A percentile compares a stretch with the other conserved stretches of the same genome.
Evolutionary conservation across 1,140 invertebrate species (phyloP).

Genomic region (Neodiprion pinetum): DNA sequence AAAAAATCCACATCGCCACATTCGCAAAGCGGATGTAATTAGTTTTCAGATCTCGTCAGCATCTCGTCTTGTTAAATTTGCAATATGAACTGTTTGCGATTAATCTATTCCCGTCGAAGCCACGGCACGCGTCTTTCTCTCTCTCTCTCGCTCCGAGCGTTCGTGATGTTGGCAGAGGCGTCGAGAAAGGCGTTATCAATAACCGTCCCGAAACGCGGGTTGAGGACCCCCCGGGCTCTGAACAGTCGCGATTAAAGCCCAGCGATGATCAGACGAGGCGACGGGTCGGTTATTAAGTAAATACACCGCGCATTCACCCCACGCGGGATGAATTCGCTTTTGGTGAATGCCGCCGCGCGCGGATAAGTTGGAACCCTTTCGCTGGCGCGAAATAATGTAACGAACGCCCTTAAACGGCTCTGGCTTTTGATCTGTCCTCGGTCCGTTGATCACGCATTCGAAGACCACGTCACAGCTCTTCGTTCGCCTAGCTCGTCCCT

Average conservation of each 20-base stretch:
- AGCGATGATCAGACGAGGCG: neutral
- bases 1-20: no score
- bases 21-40: no score
- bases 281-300: conserved; percentile 52
- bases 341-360: conserved; percentile 19
- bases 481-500: conserved; percentile 39
- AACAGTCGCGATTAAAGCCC: no score
- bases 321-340: conserved; percentile 33
- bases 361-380: conserved; percentile 47
- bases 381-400: conserved; percentile 46
- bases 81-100: no score
- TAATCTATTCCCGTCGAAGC: no score
- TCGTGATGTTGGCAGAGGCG: neutral
- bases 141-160: conserved; percentile 6
- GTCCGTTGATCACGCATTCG: conserved; percentile 41
- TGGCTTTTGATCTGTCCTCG: conserved; percentile 48
- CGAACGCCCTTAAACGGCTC: conserved; percentile 42
- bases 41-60: no score
- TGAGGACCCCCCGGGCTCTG: conserved; percentile 35
- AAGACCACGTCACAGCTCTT: conserved; percentile 25
- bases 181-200: conserved; percentile 37
- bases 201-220: conserved; percentile 30
- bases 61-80: neutral
- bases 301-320: conserved; percentile 32
- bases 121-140: conserved; percentile 4